Base-by-base conservation (phyloP, 2,797 vertebrate genomes). In the Rhinella marina region DNA sequence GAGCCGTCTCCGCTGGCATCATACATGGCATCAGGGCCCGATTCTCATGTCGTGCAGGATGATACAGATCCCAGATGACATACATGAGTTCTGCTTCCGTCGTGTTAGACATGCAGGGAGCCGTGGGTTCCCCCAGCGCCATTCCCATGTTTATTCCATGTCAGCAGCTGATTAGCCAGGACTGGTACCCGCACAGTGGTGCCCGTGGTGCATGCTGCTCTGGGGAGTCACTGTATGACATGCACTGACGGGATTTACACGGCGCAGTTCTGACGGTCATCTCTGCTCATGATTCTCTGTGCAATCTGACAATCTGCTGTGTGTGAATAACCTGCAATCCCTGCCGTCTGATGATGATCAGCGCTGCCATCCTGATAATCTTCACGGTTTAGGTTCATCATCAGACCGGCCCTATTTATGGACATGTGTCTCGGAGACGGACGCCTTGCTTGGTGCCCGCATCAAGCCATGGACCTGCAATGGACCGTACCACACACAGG, bases 141-240 rank as follows among this genome's bases (percentile, higher is more conserved):
- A 19, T 13, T 23, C 21, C 29, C 23, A 52, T 29, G 82, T 27
- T 48, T 25, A 2, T 76, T 85, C 83, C 83, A 57, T 62, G 56
- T 85, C 32, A 62, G 83, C 23, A 32, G 78, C 54, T 73, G 64
- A 87, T 87, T 79, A 57, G 19, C 64, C 64, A 70, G 59, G 3
- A 56, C 32, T 32, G 32, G 32, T 32, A 32, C 32, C 32, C 32
- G 32, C 32, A 32, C 32, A 3, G 32, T 2, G 32, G 32, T 32
- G 32, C 32, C 32, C 32, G 32, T 32, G 32, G 32, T 32, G 32
- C 32, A 3, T 32, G 14, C 75, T 50, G 76, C 14, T 25, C 75
- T 11, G 14, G 52, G 77, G 73, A 11, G 21, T 64, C 4, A 25
- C 3, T 59, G 41, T 68, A 23, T 13, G n/a, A 23, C 32, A 27